phyloP scores from a whole-genome alignment of 2,797 vertebrate species.

The Premnoplex brunnescens region DNA sequence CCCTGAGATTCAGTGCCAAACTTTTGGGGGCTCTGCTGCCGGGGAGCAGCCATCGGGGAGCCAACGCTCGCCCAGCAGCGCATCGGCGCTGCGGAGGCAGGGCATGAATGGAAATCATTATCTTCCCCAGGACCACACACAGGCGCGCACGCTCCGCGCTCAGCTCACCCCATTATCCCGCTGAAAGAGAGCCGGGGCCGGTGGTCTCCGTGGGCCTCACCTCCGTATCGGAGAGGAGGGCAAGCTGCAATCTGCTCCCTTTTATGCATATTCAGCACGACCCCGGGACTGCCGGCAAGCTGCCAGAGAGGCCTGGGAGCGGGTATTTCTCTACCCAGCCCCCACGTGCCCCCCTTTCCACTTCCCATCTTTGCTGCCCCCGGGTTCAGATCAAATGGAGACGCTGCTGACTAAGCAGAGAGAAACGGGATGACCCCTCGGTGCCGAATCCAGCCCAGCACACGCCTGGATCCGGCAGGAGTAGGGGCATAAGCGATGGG shows the following conservation, averaged over 20 bases:
- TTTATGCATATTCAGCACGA: slow-evolving; percentile 60
- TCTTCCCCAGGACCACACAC: slow-evolving; percentile 55
- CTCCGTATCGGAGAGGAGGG: slow-evolving; percentile 28
- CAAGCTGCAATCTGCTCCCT: slow-evolving; percentile 47
- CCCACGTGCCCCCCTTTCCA: background rate
- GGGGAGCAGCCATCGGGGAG: background rate
- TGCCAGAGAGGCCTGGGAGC: slow-evolving; percentile 30
- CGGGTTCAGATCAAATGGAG: background rate
- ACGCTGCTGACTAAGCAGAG: background rate
- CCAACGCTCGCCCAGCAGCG: background rate
- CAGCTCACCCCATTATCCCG: slow-evolving; percentile 49
- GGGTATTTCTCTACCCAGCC: background rate
- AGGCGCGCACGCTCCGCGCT: background rate
- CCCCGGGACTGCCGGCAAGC: slow-evolving; percentile 11
- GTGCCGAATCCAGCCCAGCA: background rate
- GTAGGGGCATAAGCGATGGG: background rate
- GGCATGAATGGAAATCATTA: slow-evolving; percentile 59
- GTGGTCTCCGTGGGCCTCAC: slow-evolving; percentile 38
- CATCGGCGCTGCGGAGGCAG: background rate
- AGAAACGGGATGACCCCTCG: background rate
- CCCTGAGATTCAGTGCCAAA: background rate
- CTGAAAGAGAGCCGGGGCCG: slow-evolving; percentile 42
- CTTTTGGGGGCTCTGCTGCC: background rate
- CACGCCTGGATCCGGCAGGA: fast-evolving
- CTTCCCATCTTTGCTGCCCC: background rate